Base-by-base conservation (phyloP, 2,113 vertebrate species). In the Pygoscelis antarcticus region DNA sequence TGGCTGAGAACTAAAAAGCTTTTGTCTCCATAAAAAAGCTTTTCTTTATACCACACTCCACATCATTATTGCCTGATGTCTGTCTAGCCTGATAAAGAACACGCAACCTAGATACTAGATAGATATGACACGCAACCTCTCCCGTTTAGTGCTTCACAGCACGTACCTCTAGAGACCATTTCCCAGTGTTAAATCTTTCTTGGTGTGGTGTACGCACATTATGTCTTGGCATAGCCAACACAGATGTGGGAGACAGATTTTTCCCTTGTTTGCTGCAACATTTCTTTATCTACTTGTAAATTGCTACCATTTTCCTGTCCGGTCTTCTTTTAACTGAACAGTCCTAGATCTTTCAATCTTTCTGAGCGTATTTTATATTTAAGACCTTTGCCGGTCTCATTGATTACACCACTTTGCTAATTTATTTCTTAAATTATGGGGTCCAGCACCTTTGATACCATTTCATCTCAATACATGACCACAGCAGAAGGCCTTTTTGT, bases 141-240 rank as follows among this genome's bases (percentile, higher is more conserved):
- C 9, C 5, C 42, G 27, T n/a, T 87, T 27, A n/a, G 16, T 36
- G 40, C 27, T 88, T 60, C 64, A 69, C 3, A 25, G 29, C 9
- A 55, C 34, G 79, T 71, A 36, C 7, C 15, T 47, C 42, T 15
- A 55, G 15, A 27, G 19, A 55, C 6, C 4, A 32, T 27, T 38
- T 81, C 22, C 29, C 22, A 30, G 0, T 4, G 15, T 30, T 57
- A 42, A 72, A 38, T 42, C 25, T 26, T 72, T 44, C 47, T 40
- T 62, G n/a, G 25, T 49, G 32, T 2, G 0, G 30, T 23, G 14
- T 34, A 34, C 0, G 9, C 13, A 40, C 0, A 1, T 46, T 40
- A 30, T 2, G 1, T 20, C 61, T 89, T 51, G 44, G 25, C 36
- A n/a, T 20, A 49, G 25, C 18, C 47, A 79, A 58, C 10, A 32